Evolutionary conservation across 2,113 vertebrate genomes (phyloP).

Genomic region (Phylloscopus whistleri): DNA sequence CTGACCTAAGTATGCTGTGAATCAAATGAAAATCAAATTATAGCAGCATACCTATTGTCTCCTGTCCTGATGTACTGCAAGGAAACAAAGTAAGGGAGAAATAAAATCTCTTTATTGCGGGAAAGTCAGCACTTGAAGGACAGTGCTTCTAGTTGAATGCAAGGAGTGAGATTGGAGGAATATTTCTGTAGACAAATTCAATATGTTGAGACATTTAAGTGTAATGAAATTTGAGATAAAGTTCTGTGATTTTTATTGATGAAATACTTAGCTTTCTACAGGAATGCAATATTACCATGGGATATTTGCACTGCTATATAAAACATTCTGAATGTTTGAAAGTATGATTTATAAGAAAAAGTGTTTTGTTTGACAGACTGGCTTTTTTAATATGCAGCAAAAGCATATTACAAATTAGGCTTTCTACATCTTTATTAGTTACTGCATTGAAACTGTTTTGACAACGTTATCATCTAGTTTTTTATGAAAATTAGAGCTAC

Average conservation of each 20-base stretch:
- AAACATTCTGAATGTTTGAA: constrained; percentile 3
- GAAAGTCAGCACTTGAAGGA: constrained; percentile 34
- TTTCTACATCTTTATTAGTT: not conserved
- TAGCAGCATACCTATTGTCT: not conserved
- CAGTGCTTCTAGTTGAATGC: not conserved
- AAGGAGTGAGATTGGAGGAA: not conserved
- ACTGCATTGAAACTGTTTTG: not conserved
- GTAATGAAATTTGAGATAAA: constrained; percentile 39
- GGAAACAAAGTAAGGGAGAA: constrained; percentile 1
- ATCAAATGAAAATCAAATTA: constrained; percentile 52
- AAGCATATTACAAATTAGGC: not conserved
- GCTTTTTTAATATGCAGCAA: not conserved
- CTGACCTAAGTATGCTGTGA: constrained; percentile 20
- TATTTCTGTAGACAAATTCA: constrained; percentile 40
- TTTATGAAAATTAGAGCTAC: not conserved
- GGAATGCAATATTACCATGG: not conserved
- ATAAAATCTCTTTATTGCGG: constrained; percentile 33
- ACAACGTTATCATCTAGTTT: not conserved
- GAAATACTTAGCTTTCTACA: not conserved
- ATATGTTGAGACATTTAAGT: not conserved
- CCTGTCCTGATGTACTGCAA: constrained; percentile 5
- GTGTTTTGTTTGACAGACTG: not conserved
- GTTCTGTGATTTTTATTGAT: constrained; percentile 35
- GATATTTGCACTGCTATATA: not conserved
- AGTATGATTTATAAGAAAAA: not conserved